phyloP scores from a whole-genome alignment of 2,113 vertebrate genomes.

The Rousettus leschenaultii region DNA sequence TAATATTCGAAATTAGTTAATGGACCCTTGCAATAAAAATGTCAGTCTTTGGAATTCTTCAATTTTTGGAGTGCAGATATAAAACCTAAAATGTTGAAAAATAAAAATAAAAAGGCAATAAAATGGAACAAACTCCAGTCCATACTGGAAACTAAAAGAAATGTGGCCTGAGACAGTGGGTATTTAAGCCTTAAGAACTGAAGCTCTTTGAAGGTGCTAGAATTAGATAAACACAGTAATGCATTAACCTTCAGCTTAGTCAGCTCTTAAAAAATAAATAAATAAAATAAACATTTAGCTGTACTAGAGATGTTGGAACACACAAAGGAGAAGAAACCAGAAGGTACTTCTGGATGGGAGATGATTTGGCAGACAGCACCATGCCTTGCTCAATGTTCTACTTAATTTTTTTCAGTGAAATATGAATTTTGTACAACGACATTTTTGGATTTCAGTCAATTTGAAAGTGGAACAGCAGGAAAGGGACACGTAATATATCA shows the following conservation, averaged over 20 bases:
- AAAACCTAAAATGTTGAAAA: conserved; percentile 28
- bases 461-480: conserved; percentile 12
- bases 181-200: neutral
- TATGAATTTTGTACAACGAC: conserved; percentile 38
- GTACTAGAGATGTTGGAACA: neutral
- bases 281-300: neutral
- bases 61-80: neutral
- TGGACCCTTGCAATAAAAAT: neutral
- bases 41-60: neutral
- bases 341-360: conserved; percentile 9
- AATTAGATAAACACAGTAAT: neutral
- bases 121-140: neutral
- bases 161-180: neutral
- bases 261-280: neutral
- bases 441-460: conserved; percentile 27
- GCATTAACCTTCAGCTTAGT: neutral
- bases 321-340: neutral
- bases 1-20: conserved; percentile 43
- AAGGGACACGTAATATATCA: neutral
- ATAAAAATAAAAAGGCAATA: conserved; percentile 5
- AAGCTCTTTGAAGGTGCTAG: neutral
- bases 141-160: conserved; percentile 5
- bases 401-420: conserved; percentile 16
- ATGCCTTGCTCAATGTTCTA: neutral
- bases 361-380: neutral